phyloP scores from a whole-genome alignment of 2,888 invertebrate species.

The Platerodrilus igneus region DNA sequence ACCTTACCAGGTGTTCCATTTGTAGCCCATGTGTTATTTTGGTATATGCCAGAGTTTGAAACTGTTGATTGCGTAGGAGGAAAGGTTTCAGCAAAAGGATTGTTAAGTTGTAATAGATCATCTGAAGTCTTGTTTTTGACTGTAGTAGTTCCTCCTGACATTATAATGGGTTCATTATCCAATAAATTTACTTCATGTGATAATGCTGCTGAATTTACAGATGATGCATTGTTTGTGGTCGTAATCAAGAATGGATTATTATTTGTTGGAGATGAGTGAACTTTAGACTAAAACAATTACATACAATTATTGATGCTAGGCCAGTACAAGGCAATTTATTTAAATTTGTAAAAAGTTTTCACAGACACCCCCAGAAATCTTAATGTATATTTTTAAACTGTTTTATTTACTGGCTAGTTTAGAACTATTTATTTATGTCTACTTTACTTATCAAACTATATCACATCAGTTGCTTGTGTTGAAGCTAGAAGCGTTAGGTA shows the following conservation, averaged over 20 bases:
- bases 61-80: conserved; percentile 28
- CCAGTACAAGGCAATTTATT: background rate
- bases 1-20: no score
- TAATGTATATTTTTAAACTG: no score
- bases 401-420: no score
- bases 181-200: conserved; percentile 84
- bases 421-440: no score
- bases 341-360: background rate
- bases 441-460: no score
- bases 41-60: conserved; percentile 36
- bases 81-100: conserved; percentile 81
- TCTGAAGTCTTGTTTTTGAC: conserved; percentile 69
- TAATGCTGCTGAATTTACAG: conserved; percentile 39
- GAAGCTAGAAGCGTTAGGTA: no score
- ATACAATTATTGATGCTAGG: no score
- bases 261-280: conserved; percentile 64
- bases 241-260: conserved; percentile 78
- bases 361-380: no score
- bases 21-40: conserved; percentile 54
- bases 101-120: conserved; percentile 81
- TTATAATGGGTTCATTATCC: conserved; percentile 53
- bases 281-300: conserved; percentile 62
- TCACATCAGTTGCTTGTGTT: no score
- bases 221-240: conserved; percentile 39
- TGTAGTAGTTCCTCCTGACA: no score